A percentile compares a stretch with the other conserved stretches of the same genome.
Evolutionary conservation across 2,888 invertebrate genomes (phyloP).

Genomic region (Yponomeuta evonymella): DNA sequence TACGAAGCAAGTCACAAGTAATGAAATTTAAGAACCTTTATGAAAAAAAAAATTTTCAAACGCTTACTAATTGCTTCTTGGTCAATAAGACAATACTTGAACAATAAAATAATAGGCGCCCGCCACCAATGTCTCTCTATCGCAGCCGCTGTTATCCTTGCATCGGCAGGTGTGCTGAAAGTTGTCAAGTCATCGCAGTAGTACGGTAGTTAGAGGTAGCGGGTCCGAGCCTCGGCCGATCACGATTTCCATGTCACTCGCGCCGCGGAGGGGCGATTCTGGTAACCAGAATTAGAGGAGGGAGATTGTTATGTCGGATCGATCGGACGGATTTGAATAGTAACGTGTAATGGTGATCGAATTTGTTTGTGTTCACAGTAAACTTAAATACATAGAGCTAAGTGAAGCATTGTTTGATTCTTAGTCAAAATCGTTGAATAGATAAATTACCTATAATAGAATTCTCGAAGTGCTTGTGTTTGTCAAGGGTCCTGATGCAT

Average conservation of each 20-base stretch:
- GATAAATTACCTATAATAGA: no score
- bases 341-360: not conserved
- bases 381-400: no score
- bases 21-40: no score
- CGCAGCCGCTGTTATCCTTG: not conserved
- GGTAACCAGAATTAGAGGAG: not conserved
- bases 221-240: slow-evolving; percentile 59
- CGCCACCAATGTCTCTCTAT: not conserved
- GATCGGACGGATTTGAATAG: not conserved
- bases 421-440: no score
- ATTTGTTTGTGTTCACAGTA: no score
- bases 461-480: no score
- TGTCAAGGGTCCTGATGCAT: no score
- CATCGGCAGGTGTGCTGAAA: slow-evolving; percentile 60
- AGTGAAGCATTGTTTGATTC: no score
- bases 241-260: slow-evolving; percentile 74
- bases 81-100: not conserved
- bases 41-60: no score
- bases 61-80: not conserved
- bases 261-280: slow-evolving; percentile 38
- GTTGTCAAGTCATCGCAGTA: slow-evolving; percentile 68
- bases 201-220: slow-evolving; percentile 67
- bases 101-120: not conserved
- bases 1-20: no score
- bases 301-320: not conserved